Evolutionary conservation across 1,140 invertebrate genomes (phyloP), one percentile per base, ranked within the genome.

Genomic region (Ceratitis capitata): DNA sequence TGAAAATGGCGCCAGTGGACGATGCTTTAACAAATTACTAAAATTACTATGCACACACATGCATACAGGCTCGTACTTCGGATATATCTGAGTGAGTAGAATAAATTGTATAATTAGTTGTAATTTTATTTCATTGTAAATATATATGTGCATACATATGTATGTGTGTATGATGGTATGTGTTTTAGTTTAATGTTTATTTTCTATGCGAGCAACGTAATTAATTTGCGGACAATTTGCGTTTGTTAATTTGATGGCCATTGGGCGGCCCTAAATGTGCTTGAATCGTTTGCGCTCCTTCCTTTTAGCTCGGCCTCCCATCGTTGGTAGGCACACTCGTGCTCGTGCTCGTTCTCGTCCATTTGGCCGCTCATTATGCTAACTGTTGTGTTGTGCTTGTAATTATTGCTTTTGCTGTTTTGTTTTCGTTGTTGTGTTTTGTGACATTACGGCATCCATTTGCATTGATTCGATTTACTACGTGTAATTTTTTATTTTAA

Each of bases 221-320:
- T 83, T 83, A 83, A 83, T 51, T 83, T 83, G 82, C 49, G 49
- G 82, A 83, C 82, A 83, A 83, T 83, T 83, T 83, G 45, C 45
- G 82, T 83, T 83, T 83, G 82, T 83, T 83, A 83, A 83, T 83
- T 83, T 78, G 69, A 78, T 78, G 39, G 69, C 69, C 69, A 78
- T 78, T 78, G 69, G 69, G 69, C 69, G 69, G 69, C 69, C 12
- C 35, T 42, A 45, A 78, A 42, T 78, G 61, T 35, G 14, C 69
- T 26, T 26, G 7, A 5, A 19, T 29, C 32, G 12, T 19, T 69
- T n/a, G n/a, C n/a, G n/a, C n/a, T n/a, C n/a, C n/a, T n/a, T n/a
- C n/a, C n/a, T n/a, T n/a, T 78, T 10, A n/a, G 42, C 6, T 14
- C 39, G 14, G 39, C 23, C 32, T 45, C n/a, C 69, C n/a, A n/a